A percentile compares a stretch with the other conserved stretches of the same genome.
Evolutionary conservation across 2,113 vertebrate species (phyloP).

Genomic region (cattle (Bos taurus)): ARS-UCD2.0 NC_037331.1:109143001-109143500

Average conservation of each 20-base stretch:
- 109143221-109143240: not conserved
- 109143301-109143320: not conserved
- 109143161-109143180: not conserved
- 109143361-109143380: not conserved
- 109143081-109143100: not conserved
- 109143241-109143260: not conserved
- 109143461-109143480: not conserved
- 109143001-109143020: not conserved
- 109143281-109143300: not conserved
- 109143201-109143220: not conserved
- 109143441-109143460: not conserved
- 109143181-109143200: not conserved
- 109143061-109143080: not conserved
- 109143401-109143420: not conserved
- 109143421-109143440: not conserved
- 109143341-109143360: not conserved
- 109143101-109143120: not conserved
- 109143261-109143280: not conserved
- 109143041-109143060: not conserved
- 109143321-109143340: not conserved
- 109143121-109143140: not conserved
- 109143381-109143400: not conserved
- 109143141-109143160: not conserved
- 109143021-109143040: no score
- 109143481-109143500: not conserved